Base-by-base conservation (phyloP, 2,888 invertebrate genomes). In the Oscheius myriophilus region DNA sequence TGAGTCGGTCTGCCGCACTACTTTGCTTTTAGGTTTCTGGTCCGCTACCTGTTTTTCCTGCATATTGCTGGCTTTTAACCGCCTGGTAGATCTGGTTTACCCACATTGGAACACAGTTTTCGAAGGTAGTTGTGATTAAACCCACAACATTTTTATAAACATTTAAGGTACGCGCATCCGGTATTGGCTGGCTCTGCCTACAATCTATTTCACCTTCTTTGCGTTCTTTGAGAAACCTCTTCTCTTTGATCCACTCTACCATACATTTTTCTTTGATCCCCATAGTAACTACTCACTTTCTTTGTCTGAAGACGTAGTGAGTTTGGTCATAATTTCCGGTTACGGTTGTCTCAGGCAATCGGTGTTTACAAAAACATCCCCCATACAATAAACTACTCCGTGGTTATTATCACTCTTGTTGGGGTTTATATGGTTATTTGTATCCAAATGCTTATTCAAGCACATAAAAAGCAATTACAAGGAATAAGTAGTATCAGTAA, bases 141-240 rank as follows among this genome's bases (percentile, higher is more conserved):
- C 4, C 33, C 16, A 3, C 4, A 4, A 16, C 6, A 57, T 33
- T 33, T 41, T 4, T 11, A n/a, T 6, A 18, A n/a, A 49, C 21
- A 6, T n/a, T 39, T 57, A 7, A 57, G 57, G 61, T 25, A 23
- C 4, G 9, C n/a, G 49, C 45, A 61, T 61, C 16, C 23, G 45
- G 23, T 25, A 26, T 21, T 61, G 61, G 61, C 46, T 75, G 3
- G 41, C 51, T 11, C 63, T 75, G 4, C 75, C 75, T 0, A 42
- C 70, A n/a, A 23, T 70, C 18, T 75, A 75, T 46, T 75, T 72
- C 18, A 51, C 70, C 18, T 75, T 70, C 52, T 72, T 75, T 39
- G 52, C 75, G 12, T 75, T 75, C 33, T 72, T 75, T 63, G 72
- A 72, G 23, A 70, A 70, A 59, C 75, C 75, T n/a, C 70, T 72